phyloP scores from a whole-genome alignment of 2,797 vertebrate species.

The Micrastur ruficollis region DNA sequence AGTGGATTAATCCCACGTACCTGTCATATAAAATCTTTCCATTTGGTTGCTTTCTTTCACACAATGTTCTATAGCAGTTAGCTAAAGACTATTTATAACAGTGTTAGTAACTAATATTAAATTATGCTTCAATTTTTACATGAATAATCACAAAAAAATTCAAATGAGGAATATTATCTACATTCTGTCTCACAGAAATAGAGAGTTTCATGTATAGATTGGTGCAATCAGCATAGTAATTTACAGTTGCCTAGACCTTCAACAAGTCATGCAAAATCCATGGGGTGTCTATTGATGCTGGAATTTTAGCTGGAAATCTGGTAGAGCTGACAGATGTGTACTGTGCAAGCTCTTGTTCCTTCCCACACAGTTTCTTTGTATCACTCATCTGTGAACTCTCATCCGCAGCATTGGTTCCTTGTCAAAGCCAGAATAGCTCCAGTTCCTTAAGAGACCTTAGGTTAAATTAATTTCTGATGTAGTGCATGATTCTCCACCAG shows the following conservation, averaged over 20 bases:
- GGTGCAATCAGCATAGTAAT: neutral
- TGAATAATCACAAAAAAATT: neutral
- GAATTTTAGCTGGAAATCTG: neutral
- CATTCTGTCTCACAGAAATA: neutral
- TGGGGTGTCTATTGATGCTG: neutral
- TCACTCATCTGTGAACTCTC: neutral
- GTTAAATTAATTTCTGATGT: neutral
- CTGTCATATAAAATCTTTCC: neutral
- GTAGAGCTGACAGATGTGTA: neutral
- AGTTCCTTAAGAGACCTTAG: neutral
- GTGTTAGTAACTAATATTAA: constrained; percentile 12
- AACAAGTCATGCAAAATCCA: neutral
- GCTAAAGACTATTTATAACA: neutral
- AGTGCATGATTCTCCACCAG: neutral
- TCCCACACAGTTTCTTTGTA: neutral
- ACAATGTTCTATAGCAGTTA: neutral
- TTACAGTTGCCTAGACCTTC: neutral
- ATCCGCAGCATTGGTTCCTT: neutral
- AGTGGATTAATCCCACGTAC: neutral
- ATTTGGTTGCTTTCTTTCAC: constrained; percentile 16
- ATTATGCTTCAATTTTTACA: neutral
- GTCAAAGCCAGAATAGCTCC: neutral
- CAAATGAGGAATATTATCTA: neutral
- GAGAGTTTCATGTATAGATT: neutral
- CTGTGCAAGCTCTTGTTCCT: neutral